A percentile compares a stretch with the other conserved stretches of the same genome.
Evolutionary conservation across 2,888 invertebrate genomes (phyloP).

Genomic region (Melieria omissa): DNA sequence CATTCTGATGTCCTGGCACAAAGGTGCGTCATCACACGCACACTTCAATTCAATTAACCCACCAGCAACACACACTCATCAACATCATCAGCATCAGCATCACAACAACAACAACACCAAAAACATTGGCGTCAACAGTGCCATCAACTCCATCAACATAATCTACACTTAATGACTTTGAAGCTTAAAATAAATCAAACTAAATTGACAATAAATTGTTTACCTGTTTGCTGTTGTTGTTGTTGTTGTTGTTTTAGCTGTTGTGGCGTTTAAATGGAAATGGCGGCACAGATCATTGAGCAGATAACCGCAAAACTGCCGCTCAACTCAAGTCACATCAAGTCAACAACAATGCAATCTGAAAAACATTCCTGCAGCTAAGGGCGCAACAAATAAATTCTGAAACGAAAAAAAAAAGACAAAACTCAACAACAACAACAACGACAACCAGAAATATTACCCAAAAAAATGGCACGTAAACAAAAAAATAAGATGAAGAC

Average conservation of each 20-base stretch:
- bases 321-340: too few species aligned
- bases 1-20: neutral
- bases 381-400: too few species aligned
- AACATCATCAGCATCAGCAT: too few species aligned
- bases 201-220: constrained; percentile 48
- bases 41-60: constrained; percentile 29
- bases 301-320: constrained; percentile 24
- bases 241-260: neutral
- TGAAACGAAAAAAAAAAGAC: neutral
- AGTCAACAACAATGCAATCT: too few species aligned
- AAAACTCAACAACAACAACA: constrained; percentile 30
- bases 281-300: constrained; percentile 11
- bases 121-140: neutral
- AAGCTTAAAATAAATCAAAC: constrained; percentile 51
- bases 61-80: neutral
- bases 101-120: too few species aligned
- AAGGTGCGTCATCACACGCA: neutral
- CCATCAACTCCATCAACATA: constrained; percentile 26
- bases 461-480: constrained; percentile 9
- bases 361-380: too few species aligned
- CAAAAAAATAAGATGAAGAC: neutral
- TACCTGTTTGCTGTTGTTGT: neutral
- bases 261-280: constrained; percentile 3
- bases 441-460: constrained; percentile 15
- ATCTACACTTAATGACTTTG: constrained; percentile 38